phyloP scores from a whole-genome alignment of 2,113 vertebrate genomes.

The Sinosuthora webbiana region DNA sequence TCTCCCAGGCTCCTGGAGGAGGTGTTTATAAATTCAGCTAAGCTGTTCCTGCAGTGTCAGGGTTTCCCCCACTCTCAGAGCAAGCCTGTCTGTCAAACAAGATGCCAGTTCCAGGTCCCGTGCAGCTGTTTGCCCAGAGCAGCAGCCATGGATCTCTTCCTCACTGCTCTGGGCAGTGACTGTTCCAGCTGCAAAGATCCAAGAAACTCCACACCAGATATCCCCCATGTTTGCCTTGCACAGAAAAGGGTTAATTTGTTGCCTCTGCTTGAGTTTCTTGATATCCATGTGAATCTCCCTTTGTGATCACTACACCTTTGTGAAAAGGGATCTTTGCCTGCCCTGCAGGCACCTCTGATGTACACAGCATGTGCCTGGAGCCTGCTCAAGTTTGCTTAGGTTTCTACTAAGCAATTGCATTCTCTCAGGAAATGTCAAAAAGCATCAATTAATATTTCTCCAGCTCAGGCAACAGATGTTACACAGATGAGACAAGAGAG shows the following conservation, averaged over 20 bases:
- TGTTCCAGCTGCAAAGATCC: background rate
- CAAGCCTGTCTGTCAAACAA: background rate
- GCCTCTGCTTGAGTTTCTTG: background rate
- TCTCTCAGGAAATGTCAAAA: slow-evolving; percentile 1
- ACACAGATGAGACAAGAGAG: background rate
- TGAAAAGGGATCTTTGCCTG: background rate
- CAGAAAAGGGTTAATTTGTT: background rate
- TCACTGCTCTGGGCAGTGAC: background rate
- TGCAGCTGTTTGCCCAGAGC: background rate
- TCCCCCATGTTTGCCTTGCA: background rate
- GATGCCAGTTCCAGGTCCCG: rapidly evolving
- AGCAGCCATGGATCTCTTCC: background rate
- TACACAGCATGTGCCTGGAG: background rate
- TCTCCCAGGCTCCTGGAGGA: background rate
- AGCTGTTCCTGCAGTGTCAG: background rate
- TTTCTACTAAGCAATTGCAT: background rate
- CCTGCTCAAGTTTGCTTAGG: background rate
- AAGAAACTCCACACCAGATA: rapidly evolving
- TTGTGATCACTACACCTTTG: background rate
- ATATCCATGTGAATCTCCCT: background rate
- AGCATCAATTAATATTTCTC: slow-evolving; percentile 8
- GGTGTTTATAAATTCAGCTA: background rate
- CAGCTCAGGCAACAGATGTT: slow-evolving; percentile 1
- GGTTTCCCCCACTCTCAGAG: background rate
- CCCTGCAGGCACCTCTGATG: background rate